Base-by-base conservation (phyloP, 2,888 invertebrate genomes). In the Metallyticus violacea region DNA sequence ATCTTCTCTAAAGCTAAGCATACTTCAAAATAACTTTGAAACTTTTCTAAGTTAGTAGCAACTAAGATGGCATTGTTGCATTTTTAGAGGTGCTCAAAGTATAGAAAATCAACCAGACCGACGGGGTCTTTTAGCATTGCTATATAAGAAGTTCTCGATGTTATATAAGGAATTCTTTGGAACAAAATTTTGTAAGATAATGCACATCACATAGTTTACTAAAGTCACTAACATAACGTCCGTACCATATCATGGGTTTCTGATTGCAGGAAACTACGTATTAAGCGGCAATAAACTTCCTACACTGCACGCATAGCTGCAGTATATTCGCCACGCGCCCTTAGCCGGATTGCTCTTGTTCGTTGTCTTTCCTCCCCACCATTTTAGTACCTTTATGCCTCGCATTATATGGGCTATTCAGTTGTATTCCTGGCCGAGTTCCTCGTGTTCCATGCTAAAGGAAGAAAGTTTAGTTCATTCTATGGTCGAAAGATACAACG, bases 191-290 rank as follows among this genome's bases (percentile, higher is more conserved):
- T 81, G 40, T 22, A 7, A 26, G 0, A 26, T 40, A 26, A 40
- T 82, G 82, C 62, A 82, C 82, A 7, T 26, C 76, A 6, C 27
- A 7, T 82, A 9, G 62, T 26, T 27, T 62, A 26, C 26, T 62
- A 82, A 81, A 62, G 76, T 26, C 26, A 82, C 76, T 82, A 27
- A 62, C 82, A 76, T 82, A 82, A 82, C 26, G 22, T 22, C 76
- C 62, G 15, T 26, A 7, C 26, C 6, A 30, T 26, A 76, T 82
- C 76, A 82, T 76, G 62, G 15, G 82, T 27, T 27, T 82, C 62
- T 82, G 82, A 82, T 82, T 82, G 76, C 82, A 82, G 82, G 82
- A 82, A 82, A 82, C 15, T 26, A 26, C 82, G 26, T 82, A 82
- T 82, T 76, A 82, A 82, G 82, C 62, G 22, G 26, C 76, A 82